Base-by-base conservation (phyloP, 1,140 invertebrate species). In the Carposina sasakii region DNA sequence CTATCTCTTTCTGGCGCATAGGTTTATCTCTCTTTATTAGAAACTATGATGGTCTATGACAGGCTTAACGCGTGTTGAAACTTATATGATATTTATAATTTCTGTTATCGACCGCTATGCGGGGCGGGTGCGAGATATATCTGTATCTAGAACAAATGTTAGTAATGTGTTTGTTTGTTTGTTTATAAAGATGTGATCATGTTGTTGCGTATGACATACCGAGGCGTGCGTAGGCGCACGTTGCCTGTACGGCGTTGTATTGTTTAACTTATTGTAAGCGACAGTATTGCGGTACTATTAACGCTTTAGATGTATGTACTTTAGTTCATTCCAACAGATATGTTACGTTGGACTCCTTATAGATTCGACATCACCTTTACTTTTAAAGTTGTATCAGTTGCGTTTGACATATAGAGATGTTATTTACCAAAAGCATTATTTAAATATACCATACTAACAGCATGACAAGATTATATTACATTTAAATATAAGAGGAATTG, bases 201-300 rank as follows among this genome's bases (percentile, higher is more conserved):
- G 22, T 39, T 12, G 15, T n/a, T n/a, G n/a, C n/a, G n/a, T n/a
- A n/a, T n/a, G n/a, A n/a, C 5, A 15, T 33, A 4, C 4, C 31
- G 31, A n/a, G 9, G 31, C 31, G 31, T 13, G 31, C 13, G 9
- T 8, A n/a, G 9, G 13, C 31, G 31, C 13, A 39, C 46, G 36
- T 20, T 9, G 39, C 48, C 48, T 41, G 48, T 30, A 57, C 55
- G 54, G 46, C 57, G 48, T 58, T 74, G 60, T 73, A 68, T 74
- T 63, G 62, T 58, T 67, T 65, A 68, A 74, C 63, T 61, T 78
- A 78, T 81, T 77, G 77, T 77, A 76, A 71, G 69, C 40, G 46
- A 52, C 60, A 66, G 65, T 77, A 73, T 75, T 77, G 65, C 73
- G 65, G 67, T 76, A 77, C 66, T 73, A 72, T 71, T 73, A 72